Evolutionary conservation across 2,113 vertebrate species (phyloP).

Genomic region (Prunella himalayana): DNA sequence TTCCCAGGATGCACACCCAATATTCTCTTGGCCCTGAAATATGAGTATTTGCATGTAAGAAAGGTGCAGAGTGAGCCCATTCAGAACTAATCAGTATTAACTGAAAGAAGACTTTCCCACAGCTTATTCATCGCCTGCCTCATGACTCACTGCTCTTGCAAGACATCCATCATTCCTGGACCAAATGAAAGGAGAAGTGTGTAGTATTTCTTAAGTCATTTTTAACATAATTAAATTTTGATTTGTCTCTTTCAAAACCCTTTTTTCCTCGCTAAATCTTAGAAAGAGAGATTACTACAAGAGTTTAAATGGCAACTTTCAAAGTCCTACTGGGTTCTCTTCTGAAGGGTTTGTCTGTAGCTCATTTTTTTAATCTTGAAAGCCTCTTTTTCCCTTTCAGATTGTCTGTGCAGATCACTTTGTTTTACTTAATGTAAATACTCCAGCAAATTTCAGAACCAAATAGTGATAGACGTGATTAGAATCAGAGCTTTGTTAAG

Average conservation of each 20-base stretch:
- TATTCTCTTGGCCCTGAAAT: not conserved
- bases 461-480: constrained; percentile 37
- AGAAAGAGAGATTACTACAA: not conserved
- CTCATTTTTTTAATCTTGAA: not conserved
- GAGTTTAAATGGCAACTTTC: not conserved
- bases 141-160: not conserved
- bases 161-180: not conserved
- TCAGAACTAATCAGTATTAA: not conserved
- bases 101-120: not conserved
- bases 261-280: not conserved
- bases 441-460: constrained; percentile 2
- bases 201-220: constrained; percentile 30
- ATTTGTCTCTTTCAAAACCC: constrained; percentile 24
- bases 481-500: constrained; percentile 35
- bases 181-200: not conserved
- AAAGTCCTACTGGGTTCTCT: not conserved
- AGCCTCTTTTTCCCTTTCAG: not conserved
- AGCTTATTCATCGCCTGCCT: not conserved
- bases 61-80: not conserved
- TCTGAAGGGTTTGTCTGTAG: not conserved
- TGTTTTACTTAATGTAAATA: constrained; percentile 50
- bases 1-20: not conserved
- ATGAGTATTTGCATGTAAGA: not conserved
- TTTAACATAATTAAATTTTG: constrained; percentile 38
- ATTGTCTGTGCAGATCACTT: constrained; percentile 9